These are phyloP conservation scores for Zosterops hypoxanthus DNA, from an alignment of 2,113 vertebrate genomes.

Conservation along the genomic window DNA sequence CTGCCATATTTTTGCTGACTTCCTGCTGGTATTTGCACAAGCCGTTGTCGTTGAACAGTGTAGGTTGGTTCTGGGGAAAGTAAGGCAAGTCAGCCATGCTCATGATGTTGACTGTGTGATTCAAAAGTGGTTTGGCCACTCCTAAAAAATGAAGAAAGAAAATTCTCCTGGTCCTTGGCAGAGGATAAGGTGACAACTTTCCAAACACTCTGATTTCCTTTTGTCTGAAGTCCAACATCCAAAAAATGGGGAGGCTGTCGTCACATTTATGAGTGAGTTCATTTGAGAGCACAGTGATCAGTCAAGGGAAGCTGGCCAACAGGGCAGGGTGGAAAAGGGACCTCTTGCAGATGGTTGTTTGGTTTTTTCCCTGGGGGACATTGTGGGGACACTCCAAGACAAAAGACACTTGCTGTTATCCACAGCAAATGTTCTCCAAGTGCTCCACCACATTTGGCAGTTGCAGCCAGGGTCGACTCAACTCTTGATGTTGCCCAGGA, in stretches of 20 bases:
- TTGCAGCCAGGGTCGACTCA: not conserved
- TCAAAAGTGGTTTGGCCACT: conserved; percentile 54
- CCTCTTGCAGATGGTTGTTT: not conserved
- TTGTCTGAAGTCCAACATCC: conserved; percentile 11
- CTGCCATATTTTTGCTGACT: not conserved
- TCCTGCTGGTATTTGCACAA: not conserved
- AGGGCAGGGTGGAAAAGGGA: not conserved
- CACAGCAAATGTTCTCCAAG: not conserved
- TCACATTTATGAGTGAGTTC: conserved; percentile 41
- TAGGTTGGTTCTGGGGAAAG: not conserved
- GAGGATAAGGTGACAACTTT: conserved; percentile 23
- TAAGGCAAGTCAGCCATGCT: not conserved
- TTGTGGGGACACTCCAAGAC: not conserved
- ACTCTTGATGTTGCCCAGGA: not conserved
- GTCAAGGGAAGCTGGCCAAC: not conserved
- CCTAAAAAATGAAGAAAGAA: conserved; percentile 36
- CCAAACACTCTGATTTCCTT: conserved; percentile 59
- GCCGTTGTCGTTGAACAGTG: not conserved
- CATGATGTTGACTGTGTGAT: conserved; percentile 27
- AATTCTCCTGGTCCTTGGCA: conserved; percentile 63
- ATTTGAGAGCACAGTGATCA: not conserved
- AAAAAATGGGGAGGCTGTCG: not conserved
- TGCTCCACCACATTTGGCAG: not conserved
- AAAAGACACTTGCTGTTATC: not conserved
- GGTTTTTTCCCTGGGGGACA: not conserved